Evolutionary conservation across 2,113 vertebrate genomes (phyloP), one percentile per base, ranked within the genome.

Genomic region (Coptodon bakossiorum): DNA sequence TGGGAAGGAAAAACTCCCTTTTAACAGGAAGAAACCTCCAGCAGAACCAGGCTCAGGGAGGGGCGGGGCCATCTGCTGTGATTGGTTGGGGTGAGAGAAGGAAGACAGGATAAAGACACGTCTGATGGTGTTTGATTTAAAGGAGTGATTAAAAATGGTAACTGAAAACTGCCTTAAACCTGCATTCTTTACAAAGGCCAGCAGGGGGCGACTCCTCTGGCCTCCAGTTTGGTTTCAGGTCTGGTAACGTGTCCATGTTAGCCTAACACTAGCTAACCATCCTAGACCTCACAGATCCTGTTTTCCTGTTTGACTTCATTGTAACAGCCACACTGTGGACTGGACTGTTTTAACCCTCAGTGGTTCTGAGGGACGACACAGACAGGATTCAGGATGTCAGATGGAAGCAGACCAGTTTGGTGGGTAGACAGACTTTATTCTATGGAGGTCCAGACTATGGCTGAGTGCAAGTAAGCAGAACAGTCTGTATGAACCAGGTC

Each of bases 61-160:
- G 61, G 31, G 17, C 1, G 2, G 59, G 31, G 61, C 61, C 31
- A 66, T 66, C 61, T 66, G 61, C 6, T 36, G 31, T 0, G 10
- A 66, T 0, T 0, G 31, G 61, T 12, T n/a, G 3, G 6, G 6
- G 4, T n/a, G 61, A 66, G 9, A 66, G 31, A 36, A 66, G 31
- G 31, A 66, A 66, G 61, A 66, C 61, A 7, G 61, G 61, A 38
- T 38, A 66, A 66, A 66, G 61, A 66, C 31, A 73, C 0, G 1
- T 73, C 38, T 45, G 13, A 73, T 17, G 7, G 7, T 14, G 22
- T 43, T 71, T 24, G 63, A 0, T 2, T 45, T 45, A 17, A 27
- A 45, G 22, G 8, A 27, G 68, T 11, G 22, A 29, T 17, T 29
- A 27, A 48, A 27, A 27, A 27, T 14, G 0, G 22, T 24, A 73